Percentiles rank a stretch among this genome's conserved stretches.
Evolutionary conservation across 2,113 vertebrate species (phyloP).

Genomic region (Ptychochromis oligacanthus): DNA sequence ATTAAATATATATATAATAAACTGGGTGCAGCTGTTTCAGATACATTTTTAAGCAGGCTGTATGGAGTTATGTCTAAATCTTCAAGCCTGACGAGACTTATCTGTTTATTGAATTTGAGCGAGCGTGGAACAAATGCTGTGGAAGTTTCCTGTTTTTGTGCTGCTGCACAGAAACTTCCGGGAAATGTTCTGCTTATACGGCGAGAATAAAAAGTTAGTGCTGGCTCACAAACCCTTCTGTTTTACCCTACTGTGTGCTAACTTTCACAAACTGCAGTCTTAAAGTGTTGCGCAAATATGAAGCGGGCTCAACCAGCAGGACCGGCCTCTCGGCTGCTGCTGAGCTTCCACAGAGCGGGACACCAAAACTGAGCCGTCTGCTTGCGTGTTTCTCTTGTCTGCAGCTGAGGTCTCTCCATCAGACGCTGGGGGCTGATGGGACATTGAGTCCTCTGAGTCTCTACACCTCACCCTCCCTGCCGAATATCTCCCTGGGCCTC

Average conservation of each 20-base stretch:
- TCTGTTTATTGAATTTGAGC: background rate
- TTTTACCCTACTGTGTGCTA: background rate
- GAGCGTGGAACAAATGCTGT: background rate
- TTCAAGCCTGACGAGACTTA: background rate
- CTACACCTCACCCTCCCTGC: slow-evolving; percentile 95
- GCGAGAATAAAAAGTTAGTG: background rate
- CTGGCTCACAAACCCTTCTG: background rate
- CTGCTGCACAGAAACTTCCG: background rate
- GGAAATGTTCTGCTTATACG: background rate
- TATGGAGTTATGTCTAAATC: background rate
- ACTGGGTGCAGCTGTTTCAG: background rate
- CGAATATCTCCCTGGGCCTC: slow-evolving; percentile 95
- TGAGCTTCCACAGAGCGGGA: background rate
- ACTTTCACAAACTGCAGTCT: background rate
- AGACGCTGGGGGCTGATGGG: slow-evolving; percentile 86
- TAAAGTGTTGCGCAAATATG: background rate
- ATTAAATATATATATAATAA: slow-evolving; percentile 3
- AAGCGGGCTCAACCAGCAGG: background rate
- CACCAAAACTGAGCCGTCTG: background rate
- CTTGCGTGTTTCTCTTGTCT: slow-evolving; percentile 10
- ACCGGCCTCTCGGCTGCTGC: background rate
- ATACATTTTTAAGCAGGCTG: background rate
- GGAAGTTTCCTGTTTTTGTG: background rate
- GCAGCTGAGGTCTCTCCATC: slow-evolving; percentile 91
- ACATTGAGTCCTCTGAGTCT: slow-evolving; percentile 89